phyloP scores from a whole-genome alignment of 2,113 vertebrate genomes.

The Chaenogobius annularis region DNA sequence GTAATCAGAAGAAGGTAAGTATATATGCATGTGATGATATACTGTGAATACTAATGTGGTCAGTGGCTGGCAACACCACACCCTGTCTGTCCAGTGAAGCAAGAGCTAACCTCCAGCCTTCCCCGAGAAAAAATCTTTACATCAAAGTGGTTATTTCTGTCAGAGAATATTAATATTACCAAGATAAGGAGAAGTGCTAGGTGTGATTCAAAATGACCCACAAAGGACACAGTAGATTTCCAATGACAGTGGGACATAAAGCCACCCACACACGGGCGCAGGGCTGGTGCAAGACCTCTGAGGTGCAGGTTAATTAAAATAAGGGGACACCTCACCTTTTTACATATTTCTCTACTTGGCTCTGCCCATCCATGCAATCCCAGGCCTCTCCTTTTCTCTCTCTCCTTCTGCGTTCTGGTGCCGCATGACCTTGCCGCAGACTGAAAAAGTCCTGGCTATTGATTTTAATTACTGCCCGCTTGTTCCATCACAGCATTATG shows the following conservation, averaged over 20 bases:
- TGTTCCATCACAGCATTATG: conserved; percentile 85
- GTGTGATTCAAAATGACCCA: conserved; percentile 27
- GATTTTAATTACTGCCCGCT: conserved; percentile 95
- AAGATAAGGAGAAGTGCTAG: conserved; percentile 6
- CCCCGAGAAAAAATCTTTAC: conserved; percentile 4
- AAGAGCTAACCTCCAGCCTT: conserved; percentile 27
- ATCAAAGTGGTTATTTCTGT: background rate
- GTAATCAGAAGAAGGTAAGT: conserved; percentile 86
- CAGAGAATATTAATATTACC: conserved; percentile 1
- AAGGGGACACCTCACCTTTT: conserved; percentile 80
- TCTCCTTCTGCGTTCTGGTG: conserved; percentile 54
- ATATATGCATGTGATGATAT: conserved; percentile 71
- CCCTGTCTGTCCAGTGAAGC: conserved; percentile 50
- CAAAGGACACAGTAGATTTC: conserved; percentile 51
- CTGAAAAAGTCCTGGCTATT: conserved; percentile 88
- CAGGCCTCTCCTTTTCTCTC: conserved; percentile 46
- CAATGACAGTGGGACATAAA: conserved; percentile 22
- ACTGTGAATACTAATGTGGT: conserved; percentile 85
- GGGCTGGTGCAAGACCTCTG: conserved; percentile 46
- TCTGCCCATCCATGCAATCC: conserved; percentile 80
- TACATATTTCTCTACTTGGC: conserved; percentile 72
- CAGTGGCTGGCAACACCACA: conserved; percentile 52
- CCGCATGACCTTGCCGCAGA: conserved; percentile 89
- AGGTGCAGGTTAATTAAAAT: conserved; percentile 84
- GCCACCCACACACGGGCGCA: conserved; percentile 26